Conservation (phyloP, 2,113 vertebrate species). For the Haemorhous mexicanus region DNA sequence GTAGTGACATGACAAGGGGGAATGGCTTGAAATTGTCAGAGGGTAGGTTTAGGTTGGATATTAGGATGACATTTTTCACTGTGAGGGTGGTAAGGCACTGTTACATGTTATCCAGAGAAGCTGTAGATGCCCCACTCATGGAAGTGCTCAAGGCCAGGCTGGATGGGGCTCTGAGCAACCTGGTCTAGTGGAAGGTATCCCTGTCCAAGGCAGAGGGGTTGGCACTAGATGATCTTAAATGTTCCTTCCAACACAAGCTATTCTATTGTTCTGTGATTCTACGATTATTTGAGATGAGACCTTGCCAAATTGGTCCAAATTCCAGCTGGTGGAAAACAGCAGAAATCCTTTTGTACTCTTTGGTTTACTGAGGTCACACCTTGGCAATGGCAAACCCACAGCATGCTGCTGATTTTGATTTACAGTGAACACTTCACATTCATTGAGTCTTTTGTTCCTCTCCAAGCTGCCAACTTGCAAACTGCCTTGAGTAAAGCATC, state of each 20-base stretch:
- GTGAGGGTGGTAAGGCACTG: background rate
- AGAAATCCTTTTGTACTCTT: background rate
- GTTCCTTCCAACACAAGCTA: background rate
- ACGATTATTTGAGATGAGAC: background rate
- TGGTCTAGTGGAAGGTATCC: background rate
- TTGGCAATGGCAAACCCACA: background rate
- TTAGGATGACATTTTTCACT: background rate
- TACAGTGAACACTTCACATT: background rate
- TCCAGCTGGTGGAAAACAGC: background rate
- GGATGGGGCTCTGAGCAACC: background rate
- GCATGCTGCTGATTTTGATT: background rate
- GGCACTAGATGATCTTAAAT: background rate
- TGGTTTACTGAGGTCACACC: background rate
- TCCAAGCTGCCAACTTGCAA: background rate
- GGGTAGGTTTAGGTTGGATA: background rate
- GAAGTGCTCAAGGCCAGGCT: background rate
- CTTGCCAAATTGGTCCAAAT: background rate
- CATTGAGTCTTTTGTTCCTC: background rate
- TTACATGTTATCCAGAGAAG: background rate
- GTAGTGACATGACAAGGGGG: background rate
- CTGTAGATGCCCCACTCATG: background rate
- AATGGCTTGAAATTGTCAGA: background rate
- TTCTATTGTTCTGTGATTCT: background rate
- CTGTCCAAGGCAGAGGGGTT: background rate
- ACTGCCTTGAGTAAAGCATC: background rate